Conservation (phyloP, 2,888 invertebrate genomes). For the Callosobruchus maculatus region DNA sequence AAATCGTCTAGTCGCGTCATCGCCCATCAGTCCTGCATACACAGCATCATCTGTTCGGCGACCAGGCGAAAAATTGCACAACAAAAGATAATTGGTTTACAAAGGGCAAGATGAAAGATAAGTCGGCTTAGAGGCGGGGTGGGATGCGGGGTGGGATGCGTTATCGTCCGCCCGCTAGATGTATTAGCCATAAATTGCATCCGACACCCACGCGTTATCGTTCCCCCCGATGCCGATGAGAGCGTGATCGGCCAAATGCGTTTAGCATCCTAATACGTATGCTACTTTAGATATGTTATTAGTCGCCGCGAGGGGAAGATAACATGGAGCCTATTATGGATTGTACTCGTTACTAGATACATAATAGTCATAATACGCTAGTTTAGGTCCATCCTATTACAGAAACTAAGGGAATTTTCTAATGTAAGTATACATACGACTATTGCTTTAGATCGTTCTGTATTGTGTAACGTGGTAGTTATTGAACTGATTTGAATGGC, state of each 20-base stretch:
- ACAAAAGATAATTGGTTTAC: conserved; percentile 31
- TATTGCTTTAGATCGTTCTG: too few species aligned
- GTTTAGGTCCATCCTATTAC: too few species aligned
- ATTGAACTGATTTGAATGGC: too few species aligned
- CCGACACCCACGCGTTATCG: conserved; percentile 20
- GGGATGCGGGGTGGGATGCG: neutral
- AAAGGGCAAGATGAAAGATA: conserved; percentile 27
- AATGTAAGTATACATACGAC: too few species aligned
- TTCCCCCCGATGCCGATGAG: neutral
- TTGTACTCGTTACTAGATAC: too few species aligned
- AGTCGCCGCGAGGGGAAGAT: neutral
- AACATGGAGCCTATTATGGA: neutral
- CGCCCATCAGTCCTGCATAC: neutral
- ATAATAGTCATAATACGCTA: too few species aligned
- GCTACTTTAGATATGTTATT: neutral
- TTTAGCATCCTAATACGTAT: conserved; percentile 1
- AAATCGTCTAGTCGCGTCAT: too few species aligned
- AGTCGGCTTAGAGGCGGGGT: conserved; percentile 24
- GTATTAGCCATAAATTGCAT: conserved; percentile 40
- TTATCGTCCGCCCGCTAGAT: conserved; percentile 21
- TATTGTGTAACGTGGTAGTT: too few species aligned
- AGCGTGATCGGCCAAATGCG: neutral
- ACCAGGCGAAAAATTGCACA: conserved; percentile 8
- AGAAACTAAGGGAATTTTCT: too few species aligned
- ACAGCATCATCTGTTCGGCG: neutral